phyloP scores from a whole-genome alignment of 2,113 vertebrate genomes.

The Recurvirostra avosetta region DNA sequence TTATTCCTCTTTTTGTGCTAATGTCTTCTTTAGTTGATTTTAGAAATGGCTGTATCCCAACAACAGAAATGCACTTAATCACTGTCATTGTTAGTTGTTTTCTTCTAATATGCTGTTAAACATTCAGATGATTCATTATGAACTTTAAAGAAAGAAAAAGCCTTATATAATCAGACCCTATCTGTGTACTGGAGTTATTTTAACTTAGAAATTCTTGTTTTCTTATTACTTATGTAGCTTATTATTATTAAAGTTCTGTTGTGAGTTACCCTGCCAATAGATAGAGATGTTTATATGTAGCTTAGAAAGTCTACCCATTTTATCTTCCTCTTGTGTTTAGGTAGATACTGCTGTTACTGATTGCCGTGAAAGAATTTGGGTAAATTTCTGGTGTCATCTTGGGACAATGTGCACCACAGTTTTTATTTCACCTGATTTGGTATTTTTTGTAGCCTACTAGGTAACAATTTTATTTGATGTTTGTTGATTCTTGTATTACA shows the following conservation, averaged over 20 bases:
- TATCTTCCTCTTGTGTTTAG: background rate
- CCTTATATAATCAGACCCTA: background rate
- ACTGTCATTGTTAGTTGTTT: background rate
- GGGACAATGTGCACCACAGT: background rate
- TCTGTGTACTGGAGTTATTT: background rate
- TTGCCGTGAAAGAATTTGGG: background rate
- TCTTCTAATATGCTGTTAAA: background rate
- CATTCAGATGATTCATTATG: background rate
- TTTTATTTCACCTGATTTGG: background rate
- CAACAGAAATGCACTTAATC: background rate
- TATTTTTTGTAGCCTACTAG: background rate
- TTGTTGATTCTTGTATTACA: background rate
- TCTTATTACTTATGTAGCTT: background rate
- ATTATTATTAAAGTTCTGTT: background rate
- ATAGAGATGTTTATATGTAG: background rate
- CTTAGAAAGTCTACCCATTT: background rate
- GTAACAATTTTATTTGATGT: background rate
- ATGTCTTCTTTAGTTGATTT: background rate
- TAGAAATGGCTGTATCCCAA: background rate
- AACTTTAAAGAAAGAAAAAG: background rate
- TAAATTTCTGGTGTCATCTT: background rate
- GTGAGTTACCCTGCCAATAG: background rate
- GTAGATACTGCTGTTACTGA: background rate
- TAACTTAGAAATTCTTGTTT: background rate
- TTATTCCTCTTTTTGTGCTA: background rate